Percentiles rank a stretch among this genome's conserved stretches.
phyloP scores from a whole-genome alignment of 2,888 invertebrate genomes.

The Megalurothrips usitatus region DNA sequence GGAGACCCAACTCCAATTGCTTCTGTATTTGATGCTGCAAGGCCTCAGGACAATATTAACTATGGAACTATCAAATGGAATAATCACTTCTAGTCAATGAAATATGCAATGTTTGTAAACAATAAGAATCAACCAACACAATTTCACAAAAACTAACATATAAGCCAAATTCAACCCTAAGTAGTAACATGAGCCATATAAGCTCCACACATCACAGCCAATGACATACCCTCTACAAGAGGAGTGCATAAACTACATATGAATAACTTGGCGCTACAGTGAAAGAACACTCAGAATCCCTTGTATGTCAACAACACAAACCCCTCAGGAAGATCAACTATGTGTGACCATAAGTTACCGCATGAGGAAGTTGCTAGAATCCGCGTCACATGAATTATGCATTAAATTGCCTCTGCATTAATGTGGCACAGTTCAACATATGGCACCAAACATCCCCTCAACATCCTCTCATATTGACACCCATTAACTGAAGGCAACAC shows the following conservation, averaged over 20 bases:
- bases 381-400: neutral
- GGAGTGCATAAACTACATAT: conserved; percentile 26
- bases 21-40: too few species aligned
- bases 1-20: neutral
- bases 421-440: neutral
- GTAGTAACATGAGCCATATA: conserved; percentile 15
- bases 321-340: neutral
- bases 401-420: neutral
- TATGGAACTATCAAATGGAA: too few species aligned
- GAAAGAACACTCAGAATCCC: neutral
- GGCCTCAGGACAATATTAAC: too few species aligned
- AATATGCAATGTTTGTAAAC: neutral
- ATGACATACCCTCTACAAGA: conserved; percentile 22
- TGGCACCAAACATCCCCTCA: neutral
- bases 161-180: conserved; percentile 18
- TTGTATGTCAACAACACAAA: conserved; percentile 8
- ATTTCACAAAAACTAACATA: conserved; percentile 15
- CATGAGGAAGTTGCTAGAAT: neutral
- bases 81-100: too few species aligned
- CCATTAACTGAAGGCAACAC: neutral
- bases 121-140: neutral
- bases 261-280: conserved; percentile 12
- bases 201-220: conserved; percentile 19
- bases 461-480: neutral
- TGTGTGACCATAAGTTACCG: neutral